Evolutionary conservation across 1,140 invertebrate genomes (phyloP).

Genomic region (Brachionus rubens): DNA sequence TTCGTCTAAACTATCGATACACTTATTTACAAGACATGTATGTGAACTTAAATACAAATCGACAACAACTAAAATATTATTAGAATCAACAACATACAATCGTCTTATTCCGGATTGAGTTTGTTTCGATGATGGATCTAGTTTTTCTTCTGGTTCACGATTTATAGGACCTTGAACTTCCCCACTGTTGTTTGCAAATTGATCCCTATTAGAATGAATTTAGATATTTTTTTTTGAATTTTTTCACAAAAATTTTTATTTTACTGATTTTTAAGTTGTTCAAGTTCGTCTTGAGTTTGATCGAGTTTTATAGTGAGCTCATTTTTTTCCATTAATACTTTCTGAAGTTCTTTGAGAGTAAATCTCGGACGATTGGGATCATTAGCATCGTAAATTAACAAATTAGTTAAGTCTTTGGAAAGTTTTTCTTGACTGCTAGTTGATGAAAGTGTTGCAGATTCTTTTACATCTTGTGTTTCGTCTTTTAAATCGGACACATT

Average conservation of each 20-base stretch:
- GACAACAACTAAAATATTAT: conserved; percentile 28
- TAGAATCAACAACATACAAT: conserved; percentile 71
- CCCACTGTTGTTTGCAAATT: not conserved
- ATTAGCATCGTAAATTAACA: conserved; percentile 31
- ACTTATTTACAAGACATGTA: not conserved
- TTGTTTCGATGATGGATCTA: conserved; percentile 62
- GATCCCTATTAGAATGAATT: too few relatives aligned
- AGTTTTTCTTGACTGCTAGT: not conserved
- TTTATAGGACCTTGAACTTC: conserved; percentile 87
- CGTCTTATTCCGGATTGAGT: conserved; percentile 81
- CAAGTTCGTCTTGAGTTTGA: conserved; percentile 58
- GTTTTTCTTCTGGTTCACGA: conserved; percentile 88
- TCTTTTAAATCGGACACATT: not conserved
- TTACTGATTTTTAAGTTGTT: conserved; percentile 66
- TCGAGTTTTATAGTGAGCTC: conserved; percentile 36
- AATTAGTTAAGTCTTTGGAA: conserved; percentile 21
- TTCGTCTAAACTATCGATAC: not conserved
- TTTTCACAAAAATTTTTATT: conserved; percentile 39
- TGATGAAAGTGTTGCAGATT: not conserved
- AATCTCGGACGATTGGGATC: conserved; percentile 36
- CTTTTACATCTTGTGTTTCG: conserved; percentile 46
- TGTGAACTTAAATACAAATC: conserved; percentile 34
- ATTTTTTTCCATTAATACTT: conserved; percentile 41
- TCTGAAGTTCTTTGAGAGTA: conserved; percentile 34
- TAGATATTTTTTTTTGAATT: not conserved